These are phyloP conservation scores for Neomonachus schauinslandi DNA, from an alignment of 2,113 vertebrate genomes.

Conservation along the genomic window DNA sequence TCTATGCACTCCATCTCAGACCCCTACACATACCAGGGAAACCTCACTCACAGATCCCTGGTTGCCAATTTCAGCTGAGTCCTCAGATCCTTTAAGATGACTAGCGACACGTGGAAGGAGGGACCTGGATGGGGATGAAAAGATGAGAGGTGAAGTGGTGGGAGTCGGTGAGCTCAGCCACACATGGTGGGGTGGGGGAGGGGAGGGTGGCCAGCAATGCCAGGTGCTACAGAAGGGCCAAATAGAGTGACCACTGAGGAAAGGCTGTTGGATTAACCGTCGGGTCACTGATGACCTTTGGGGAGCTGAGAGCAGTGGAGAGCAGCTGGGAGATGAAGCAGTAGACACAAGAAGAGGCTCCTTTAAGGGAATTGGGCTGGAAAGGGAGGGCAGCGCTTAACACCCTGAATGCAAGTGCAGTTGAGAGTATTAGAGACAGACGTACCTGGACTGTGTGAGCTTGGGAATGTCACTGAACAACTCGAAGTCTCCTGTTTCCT, in stretches of 20 bases:
- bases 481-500: background rate
- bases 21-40: background rate
- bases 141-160: background rate
- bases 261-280: background rate
- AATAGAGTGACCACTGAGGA: background rate
- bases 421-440: background rate
- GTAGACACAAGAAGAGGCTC: background rate
- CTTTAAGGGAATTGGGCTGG: background rate
- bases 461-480: background rate
- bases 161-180: background rate
- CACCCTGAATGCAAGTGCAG: background rate
- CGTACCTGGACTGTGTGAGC: background rate
- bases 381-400: background rate
- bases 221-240: background rate
- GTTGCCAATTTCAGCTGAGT: background rate
- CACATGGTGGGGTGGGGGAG: background rate
- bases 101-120: background rate
- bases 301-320: no score
- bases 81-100: background rate
- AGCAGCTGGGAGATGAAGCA: background rate
- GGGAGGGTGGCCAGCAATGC: background rate
- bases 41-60: background rate
- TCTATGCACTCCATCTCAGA: background rate
- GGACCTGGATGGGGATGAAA: background rate
- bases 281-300: background rate